Percentiles rank a stretch among this genome's conserved stretches.
Evolutionary conservation across 2,888 invertebrate species (phyloP).

Genomic region (Cosmopolites sordidus): DNA sequence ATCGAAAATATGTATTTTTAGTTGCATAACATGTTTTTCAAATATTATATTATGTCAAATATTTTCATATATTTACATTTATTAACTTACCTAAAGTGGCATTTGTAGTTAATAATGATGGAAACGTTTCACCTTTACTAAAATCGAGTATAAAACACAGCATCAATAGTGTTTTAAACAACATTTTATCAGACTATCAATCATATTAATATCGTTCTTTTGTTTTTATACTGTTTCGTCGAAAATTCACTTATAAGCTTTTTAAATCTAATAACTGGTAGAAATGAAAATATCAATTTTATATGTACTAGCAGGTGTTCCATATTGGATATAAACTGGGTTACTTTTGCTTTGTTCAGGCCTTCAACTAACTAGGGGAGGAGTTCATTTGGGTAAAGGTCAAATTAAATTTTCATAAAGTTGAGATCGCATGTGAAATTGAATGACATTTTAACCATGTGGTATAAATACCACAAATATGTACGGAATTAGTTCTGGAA

Average conservation of each 20-base stretch:
- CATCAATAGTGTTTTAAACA: constrained; percentile 26
- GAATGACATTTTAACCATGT: background rate
- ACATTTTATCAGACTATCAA: constrained; percentile 31
- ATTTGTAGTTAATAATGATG: constrained; percentile 68
- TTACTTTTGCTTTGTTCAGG: background rate
- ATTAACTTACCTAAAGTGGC: constrained; percentile 63
- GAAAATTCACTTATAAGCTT: background rate
- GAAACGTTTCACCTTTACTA: constrained; percentile 56
- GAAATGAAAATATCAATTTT: constrained; percentile 1
- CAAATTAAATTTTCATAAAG: background rate
- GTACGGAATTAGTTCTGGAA: too few relatives aligned
- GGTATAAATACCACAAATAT: too few relatives aligned
- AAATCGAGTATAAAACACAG: constrained; percentile 17
- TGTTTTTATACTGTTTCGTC: background rate
- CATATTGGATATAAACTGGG: background rate
- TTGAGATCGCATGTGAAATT: background rate
- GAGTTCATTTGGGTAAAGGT: background rate
- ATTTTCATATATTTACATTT: background rate
- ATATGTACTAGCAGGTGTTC: constrained; percentile 2
- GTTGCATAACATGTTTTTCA: background rate
- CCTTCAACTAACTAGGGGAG: background rate
- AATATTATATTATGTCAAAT: background rate
- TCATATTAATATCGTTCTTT: constrained; percentile 7
- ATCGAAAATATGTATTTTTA: background rate
- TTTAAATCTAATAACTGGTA: background rate